Conservation (phyloP, 2,797 vertebrate species). For the Epinephelus coioides region DNA sequence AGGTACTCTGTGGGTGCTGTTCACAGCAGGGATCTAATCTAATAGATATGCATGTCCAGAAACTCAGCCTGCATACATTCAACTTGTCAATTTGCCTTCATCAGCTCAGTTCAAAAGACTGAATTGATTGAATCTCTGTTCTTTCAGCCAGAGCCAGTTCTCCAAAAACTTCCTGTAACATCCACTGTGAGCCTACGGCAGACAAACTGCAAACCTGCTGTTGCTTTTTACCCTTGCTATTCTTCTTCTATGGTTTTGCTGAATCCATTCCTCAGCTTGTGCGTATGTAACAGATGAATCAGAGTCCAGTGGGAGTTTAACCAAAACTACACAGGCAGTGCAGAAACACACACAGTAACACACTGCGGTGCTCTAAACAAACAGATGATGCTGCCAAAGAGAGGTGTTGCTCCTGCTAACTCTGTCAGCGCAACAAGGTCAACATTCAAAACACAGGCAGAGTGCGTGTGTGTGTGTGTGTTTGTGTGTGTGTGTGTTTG, state of each 20-base stretch:
- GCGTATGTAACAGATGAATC: conserved; percentile 47
- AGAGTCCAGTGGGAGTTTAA: conserved; percentile 41
- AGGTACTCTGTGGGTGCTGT: conserved; percentile 6
- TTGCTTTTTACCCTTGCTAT: conserved; percentile 7
- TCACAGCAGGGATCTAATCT: conserved; percentile 30
- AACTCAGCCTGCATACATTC: not conserved
- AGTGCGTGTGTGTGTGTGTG: conserved; percentile 17
- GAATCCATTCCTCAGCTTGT: conserved; percentile 18
- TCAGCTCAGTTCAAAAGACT: conserved; percentile 42
- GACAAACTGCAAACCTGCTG: conserved; percentile 16
- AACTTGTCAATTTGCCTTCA: conserved; percentile 34
- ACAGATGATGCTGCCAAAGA: conserved; percentile 76
- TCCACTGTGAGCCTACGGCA: conserved; percentile 22
- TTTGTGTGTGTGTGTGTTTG: conserved; percentile 9
- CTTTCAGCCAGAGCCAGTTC: conserved; percentile 5
- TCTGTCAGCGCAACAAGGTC: conserved; percentile 75
- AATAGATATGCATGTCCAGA: conserved; percentile 17
- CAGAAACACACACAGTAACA: conserved; percentile 29
- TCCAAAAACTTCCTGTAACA: conserved; percentile 18
- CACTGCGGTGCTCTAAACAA: conserved; percentile 51
- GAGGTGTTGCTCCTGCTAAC: conserved; percentile 74
- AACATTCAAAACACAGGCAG: conserved; percentile 50
- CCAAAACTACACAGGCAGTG: conserved; percentile 35
- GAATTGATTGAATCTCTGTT: conserved; percentile 25
- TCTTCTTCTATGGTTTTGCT: conserved; percentile 11